Base-by-base conservation (phyloP, 2,797 vertebrate species). In the Eurystomus glaucurus region DNA sequence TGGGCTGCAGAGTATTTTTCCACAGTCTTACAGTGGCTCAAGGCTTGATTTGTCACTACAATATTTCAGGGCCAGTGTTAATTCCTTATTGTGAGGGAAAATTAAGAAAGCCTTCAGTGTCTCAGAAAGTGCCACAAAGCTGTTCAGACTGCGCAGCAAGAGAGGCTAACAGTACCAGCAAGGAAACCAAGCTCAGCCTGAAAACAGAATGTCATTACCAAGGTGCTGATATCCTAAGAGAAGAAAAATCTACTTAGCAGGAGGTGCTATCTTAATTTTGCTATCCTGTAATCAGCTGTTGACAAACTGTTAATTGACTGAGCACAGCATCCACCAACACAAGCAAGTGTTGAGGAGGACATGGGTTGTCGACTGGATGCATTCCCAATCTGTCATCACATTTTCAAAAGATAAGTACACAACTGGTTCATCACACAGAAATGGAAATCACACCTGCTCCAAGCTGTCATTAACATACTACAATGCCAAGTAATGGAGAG, bases 261-360 rank as follows among this genome's bases (percentile, higher is more conserved):
- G 66, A 94, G 16, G 70, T 31, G 54, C 52, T 76, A 33, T 66
- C 93, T 88, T 92, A 84, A 88, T 76, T 85, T 79, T 88, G n/a
- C 62, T 70, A 80, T 74, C 17, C 65, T 90, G 60, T 57, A 95
- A 93, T 96, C 95, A 87, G 74, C 85, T 91, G 88, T 62, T 91
- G 94, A 96, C 94, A 95, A 95, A 96, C 92, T 90, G 90, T 83
- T 89, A 87, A 94, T 83, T 79, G 92, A 82, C 85, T 92, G 72
- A 90, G 70, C 83, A 69, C 74, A 92, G 85, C 62, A 92, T 77
- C 88, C 95, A 95, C 88, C 84, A 96, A 94, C 90, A 92, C 90
- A 68, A 70, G 31, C 33, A n/a, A 94, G 77, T 46, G 86, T 37
- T 91, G 88, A 87, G 48, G 79, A 71, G 69, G 39, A 90, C 80